Conservation (phyloP, 1,140 invertebrate genomes). For the Conopomorpha cramerella region DNA sequence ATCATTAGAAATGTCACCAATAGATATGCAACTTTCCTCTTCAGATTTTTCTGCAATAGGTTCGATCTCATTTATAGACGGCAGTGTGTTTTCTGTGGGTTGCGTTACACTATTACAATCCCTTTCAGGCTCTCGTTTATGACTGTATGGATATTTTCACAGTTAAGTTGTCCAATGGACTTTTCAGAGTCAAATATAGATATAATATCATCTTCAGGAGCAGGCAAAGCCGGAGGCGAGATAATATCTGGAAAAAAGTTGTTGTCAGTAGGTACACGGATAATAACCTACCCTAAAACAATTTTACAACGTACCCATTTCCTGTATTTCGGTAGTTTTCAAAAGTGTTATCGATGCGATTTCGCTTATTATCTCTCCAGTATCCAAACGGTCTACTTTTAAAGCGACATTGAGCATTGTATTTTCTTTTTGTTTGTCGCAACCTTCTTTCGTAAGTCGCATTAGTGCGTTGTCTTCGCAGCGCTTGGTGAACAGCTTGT, state of each 20-base stretch:
- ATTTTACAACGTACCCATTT: slow-evolving; percentile 5
- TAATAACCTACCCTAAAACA: not conserved
- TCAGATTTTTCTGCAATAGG: not conserved
- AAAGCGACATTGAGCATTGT: slow-evolving; percentile 25
- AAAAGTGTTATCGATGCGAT: slow-evolving; percentile 29
- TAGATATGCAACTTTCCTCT: not conserved
- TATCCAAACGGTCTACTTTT: slow-evolving; percentile 19
- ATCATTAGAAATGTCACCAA: not conserved
- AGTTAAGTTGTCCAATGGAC: not conserved
- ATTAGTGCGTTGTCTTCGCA: slow-evolving; percentile 26
- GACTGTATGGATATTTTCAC: not conserved
- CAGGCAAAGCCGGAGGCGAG: too few species aligned
- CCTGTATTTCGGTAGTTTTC: slow-evolving; percentile 6
- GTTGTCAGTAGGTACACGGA: not conserved
- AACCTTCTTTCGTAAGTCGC: too few species aligned
- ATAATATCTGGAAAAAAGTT: too few species aligned
- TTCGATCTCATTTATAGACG: not conserved
- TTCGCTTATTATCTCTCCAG: slow-evolving; percentile 20
- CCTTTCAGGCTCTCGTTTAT: not conserved
- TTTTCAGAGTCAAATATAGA: not conserved
- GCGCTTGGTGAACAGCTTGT: slow-evolving; percentile 21
- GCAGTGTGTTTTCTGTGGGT: not conserved
- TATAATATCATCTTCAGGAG: not conserved
- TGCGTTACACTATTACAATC: not conserved
- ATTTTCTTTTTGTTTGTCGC: slow-evolving; percentile 9